Conservation (phyloP, 2,888 invertebrate genomes). For the Pelosia muscerda region DNA sequence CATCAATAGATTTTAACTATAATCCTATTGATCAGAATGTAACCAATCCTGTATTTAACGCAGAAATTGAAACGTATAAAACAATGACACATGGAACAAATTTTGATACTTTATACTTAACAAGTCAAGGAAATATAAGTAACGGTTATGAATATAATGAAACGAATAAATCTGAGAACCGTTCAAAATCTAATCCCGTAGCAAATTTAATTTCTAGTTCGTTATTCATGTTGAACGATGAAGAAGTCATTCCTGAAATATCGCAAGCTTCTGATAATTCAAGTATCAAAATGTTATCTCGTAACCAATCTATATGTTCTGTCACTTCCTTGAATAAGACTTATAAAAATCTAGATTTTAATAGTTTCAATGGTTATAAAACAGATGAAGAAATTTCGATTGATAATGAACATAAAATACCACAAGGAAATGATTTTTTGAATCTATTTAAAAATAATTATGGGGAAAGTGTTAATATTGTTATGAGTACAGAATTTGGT, state of each 20-base stretch:
- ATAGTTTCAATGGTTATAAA: constrained; percentile 58
- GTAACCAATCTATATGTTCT: constrained; percentile 62
- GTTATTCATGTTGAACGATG: constrained; percentile 68
- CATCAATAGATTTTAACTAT: neutral
- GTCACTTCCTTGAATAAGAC: constrained; percentile 65
- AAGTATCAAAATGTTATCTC: constrained; percentile 47
- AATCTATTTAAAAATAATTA: constrained; percentile 58
- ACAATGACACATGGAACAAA: neutral
- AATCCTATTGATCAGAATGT: neutral
- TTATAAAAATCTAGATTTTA: constrained; percentile 72
- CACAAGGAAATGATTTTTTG: constrained; percentile 57
- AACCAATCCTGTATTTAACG: neutral
- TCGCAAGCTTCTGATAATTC: constrained; percentile 43
- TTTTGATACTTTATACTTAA: neutral
- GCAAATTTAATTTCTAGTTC: constrained; percentile 67
- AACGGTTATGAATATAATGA: constrained; percentile 4
- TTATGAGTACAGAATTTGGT: constrained; percentile 67
- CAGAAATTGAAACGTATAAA: neutral
- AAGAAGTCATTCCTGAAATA: constrained; percentile 46
- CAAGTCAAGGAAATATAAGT: neutral
- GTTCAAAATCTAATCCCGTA: constrained; percentile 32
- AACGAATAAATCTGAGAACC: constrained; percentile 8
- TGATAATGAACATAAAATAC: constrained; percentile 54
- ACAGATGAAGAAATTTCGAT: constrained; percentile 27
- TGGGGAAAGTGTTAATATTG: constrained; percentile 30